Conservation (phyloP, 2,888 invertebrate species). For the Nysson spinosus region DNA sequence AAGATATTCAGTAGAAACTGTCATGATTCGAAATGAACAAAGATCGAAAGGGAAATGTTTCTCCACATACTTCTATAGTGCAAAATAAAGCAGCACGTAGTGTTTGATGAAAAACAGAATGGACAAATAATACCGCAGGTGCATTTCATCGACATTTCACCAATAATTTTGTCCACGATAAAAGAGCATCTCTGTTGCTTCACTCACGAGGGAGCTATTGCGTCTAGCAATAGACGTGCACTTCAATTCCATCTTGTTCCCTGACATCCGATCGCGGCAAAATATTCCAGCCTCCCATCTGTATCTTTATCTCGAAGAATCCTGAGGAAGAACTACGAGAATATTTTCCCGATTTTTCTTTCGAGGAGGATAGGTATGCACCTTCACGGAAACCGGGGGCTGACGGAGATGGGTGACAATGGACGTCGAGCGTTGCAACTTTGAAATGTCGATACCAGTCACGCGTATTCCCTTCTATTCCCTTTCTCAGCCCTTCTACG, state of each 20-base stretch:
- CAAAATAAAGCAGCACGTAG: conserved; percentile 15
- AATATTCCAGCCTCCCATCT: conserved; percentile 17
- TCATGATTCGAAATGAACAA: background rate
- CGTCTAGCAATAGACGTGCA: conserved; percentile 9
- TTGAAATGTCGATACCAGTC: conserved; percentile 73
- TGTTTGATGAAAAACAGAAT: conserved; percentile 28
- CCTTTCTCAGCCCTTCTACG: conserved; percentile 5
- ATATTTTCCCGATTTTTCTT: conserved; percentile 49
- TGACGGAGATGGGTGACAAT: conserved; percentile 64
- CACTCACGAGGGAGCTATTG: conserved; percentile 9
- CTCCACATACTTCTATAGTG: background rate
- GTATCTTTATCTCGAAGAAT: conserved; percentile 27
- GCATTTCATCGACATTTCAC: conserved; percentile 53
- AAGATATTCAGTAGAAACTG: too few species aligned
- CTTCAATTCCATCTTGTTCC: conserved; percentile 46
- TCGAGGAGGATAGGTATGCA: conserved; percentile 45
- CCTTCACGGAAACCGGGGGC: conserved; percentile 9
- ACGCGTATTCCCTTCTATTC: conserved; percentile 26
- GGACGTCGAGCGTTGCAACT: conserved; percentile 71
- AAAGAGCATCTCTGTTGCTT: conserved; percentile 25
- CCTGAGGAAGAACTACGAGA: background rate
- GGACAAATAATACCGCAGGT: conserved; percentile 30
- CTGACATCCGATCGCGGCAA: conserved; percentile 30
- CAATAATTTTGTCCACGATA: conserved; percentile 44
- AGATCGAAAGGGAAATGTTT: background rate